phyloP scores from a whole-genome alignment of 2,113 vertebrate species.

The Camarhynchus parvulus region DNA sequence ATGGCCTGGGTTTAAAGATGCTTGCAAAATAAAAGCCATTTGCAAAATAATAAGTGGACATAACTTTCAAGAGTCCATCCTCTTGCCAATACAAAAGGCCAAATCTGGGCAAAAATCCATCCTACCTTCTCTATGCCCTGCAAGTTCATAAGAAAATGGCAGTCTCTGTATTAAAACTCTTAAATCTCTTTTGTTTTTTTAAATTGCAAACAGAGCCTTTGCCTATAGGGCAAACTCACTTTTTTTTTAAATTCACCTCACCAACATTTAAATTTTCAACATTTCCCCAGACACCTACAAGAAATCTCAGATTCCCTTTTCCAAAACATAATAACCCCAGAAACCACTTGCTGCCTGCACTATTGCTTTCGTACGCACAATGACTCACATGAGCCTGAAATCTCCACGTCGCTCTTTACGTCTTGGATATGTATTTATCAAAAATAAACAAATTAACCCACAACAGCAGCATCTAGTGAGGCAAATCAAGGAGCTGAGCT shows the following conservation, averaged over 20 bases:
- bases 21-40: background rate
- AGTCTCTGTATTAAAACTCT: background rate
- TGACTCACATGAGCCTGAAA: background rate
- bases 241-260: background rate
- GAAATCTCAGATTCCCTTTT: conserved; percentile 29
- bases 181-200: background rate
- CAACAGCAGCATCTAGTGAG: background rate
- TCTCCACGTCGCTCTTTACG: background rate
- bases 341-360: background rate
- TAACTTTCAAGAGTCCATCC: background rate
- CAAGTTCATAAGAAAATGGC: background rate
- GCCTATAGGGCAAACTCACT: background rate
- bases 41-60: background rate
- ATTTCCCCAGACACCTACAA: background rate
- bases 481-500: background rate
- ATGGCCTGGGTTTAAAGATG: background rate
- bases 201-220: background rate
- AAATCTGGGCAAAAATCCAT: background rate
- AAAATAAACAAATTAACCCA: conserved; percentile 13
- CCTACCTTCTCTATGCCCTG: background rate
- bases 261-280: background rate
- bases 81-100: fast-evolving
- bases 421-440: background rate
- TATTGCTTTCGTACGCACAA: background rate
- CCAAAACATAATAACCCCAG: background rate